Evolutionary conservation across 1,140 invertebrate genomes (phyloP).

Genomic region (Oedothorax gibbosus): DNA sequence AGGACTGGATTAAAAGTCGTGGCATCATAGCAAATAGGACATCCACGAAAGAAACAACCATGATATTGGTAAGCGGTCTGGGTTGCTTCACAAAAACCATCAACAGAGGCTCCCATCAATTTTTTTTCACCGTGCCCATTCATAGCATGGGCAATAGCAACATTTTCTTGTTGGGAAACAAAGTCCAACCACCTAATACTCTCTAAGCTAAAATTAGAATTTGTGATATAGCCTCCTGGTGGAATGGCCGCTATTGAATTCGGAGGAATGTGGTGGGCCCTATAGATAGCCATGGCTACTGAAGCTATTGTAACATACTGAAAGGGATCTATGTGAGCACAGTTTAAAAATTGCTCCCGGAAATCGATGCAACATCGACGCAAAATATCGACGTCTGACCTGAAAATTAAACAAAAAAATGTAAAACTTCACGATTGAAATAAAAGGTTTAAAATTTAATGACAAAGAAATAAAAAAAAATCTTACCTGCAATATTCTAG

Average conservation of each 20-base stretch:
- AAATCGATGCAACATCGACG: slow-evolving; percentile 27
- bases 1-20: neutral
- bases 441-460: too few relatives aligned
- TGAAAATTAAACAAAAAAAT: slow-evolving; percentile 13
- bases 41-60: slow-evolving; percentile 13
- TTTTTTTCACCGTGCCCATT: slow-evolving; percentile 23
- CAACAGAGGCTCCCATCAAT: neutral
- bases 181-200: slow-evolving; percentile 46
- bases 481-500: neutral
- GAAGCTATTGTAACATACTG: slow-evolving; percentile 26
- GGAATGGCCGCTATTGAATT: slow-evolving; percentile 51
- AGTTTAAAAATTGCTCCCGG: neutral
- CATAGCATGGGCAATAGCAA: slow-evolving; percentile 34
- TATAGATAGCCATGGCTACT: slow-evolving; percentile 18
- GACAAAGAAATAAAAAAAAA: too few relatives aligned
- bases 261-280: neutral
- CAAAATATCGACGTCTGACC: slow-evolving; percentile 52
- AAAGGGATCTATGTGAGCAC: slow-evolving; percentile 33
- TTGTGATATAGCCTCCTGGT: slow-evolving; percentile 24
- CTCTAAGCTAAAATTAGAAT: neutral
- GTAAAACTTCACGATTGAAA: too few relatives aligned
- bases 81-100: slow-evolving; percentile 10
- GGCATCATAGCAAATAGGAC: neutral
- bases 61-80: slow-evolving; percentile 24
- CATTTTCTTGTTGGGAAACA: neutral